Evolutionary conservation across 1,140 invertebrate genomes (phyloP).

Genomic region (Aleiodes sp.): DNA sequence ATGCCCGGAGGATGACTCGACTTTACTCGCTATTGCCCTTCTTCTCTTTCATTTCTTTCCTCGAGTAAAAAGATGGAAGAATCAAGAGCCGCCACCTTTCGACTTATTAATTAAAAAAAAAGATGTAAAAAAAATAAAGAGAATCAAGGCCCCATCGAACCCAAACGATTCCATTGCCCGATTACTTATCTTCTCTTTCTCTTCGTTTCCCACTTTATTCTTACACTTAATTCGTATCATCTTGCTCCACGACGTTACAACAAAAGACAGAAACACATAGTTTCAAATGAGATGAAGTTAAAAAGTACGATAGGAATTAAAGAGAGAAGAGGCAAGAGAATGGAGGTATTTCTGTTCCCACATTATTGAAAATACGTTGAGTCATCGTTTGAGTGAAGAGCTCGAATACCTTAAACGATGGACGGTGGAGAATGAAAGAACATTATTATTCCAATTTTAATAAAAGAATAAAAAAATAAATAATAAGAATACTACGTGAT

Average conservation of each 20-base stretch:
- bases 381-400: conserved; percentile 63
- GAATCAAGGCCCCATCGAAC: conserved; percentile 12
- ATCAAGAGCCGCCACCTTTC: conserved; percentile 17
- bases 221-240: conserved; percentile 15
- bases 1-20: conserved; percentile 58
- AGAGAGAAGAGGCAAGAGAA: neutral
- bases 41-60: neutral
- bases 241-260: neutral
- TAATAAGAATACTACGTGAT: neutral
- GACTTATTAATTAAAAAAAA: conserved; percentile 18
- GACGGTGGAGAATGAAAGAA: conserved; percentile 58
- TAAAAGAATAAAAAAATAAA: no score
- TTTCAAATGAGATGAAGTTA: neutral
- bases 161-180: conserved; percentile 13
- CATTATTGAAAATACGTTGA: conserved; percentile 63
- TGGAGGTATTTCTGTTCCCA: conserved; percentile 56
- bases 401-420: conserved; percentile 49
- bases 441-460: conserved; percentile 67
- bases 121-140: no score
- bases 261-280: conserved; percentile 1
- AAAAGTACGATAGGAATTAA: neutral
- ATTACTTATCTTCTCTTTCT: conserved; percentile 4
- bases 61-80: no score
- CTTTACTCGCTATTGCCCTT: neutral
- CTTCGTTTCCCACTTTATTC: neutral